Base-by-base conservation (phyloP, 1,140 invertebrate species). In the Eurosta solidaginis region DNA sequence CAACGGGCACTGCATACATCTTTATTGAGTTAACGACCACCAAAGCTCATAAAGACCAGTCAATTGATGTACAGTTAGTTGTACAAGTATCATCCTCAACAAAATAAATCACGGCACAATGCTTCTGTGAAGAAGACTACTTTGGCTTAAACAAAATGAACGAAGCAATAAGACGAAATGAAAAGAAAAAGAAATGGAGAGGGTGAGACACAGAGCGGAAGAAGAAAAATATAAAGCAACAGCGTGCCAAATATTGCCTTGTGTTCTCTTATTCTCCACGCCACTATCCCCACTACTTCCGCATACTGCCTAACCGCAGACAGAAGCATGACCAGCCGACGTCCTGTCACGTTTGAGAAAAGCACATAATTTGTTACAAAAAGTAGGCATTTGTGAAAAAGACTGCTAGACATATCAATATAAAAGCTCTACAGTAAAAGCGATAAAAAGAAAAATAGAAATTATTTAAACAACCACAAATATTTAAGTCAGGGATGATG, bases 321-420 rank as follows among this genome's bases (percentile, higher is more conserved):
- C 54, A 27, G n/a, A n/a, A 36, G 54, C 54, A 63, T 63, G 54
- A 63, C 54, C 54, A 63, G 54, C 27, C 54, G 54, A 14, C 49
- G 20, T 25, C 29, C 33, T 36, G 54, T 59, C 27, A 59, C 27
- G 25, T 59, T 59, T 17, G 5, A 17, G n/a, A 36, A 63, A 63
- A n/a, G 9, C 33, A 63, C 14, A 33, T 63, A 63, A 36, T 63
- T 63, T 36, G 54, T 63, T 5, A n/a, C 12, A 36, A 27, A 22
- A 20, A 33, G 33, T 3, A 22, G 6, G 29, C n/a, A n/a, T n/a
- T n/a, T n/a, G n/a, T 40, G 74, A 27, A 22, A 45, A 9, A 42
- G 12, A 42, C 22, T 45, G 29, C n/a, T 33, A 75, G 47, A 75
- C 47, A 50, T 47, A 36, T 47, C 42, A 49, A 75, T 75, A 75